Conservation (phyloP, 2,888 invertebrate genomes). For the Rotaria socialis region DNA sequence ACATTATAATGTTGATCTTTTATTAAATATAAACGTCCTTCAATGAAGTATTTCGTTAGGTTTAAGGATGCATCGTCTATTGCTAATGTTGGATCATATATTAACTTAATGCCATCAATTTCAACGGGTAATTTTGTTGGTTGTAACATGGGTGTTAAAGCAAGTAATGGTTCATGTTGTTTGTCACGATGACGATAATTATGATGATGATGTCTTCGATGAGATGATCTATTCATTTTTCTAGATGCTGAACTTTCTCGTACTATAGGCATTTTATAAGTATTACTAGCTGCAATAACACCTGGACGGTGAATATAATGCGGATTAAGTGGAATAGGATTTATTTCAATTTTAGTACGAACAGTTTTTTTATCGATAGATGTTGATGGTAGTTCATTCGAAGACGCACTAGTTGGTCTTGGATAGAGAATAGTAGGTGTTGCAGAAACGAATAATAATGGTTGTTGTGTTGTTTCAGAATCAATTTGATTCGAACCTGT, state of each 20-base stretch:
- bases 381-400: background rate
- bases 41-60: background rate
- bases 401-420: background rate
- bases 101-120: background rate
- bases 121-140: background rate
- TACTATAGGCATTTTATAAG: constrained; percentile 17
- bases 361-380: no score
- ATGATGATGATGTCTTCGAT: background rate
- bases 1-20: constrained; percentile 26
- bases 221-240: background rate
- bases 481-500: background rate
- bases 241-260: background rate
- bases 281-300: constrained; percentile 29
- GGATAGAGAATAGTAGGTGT: background rate
- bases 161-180: constrained; percentile 19
- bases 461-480: background rate
- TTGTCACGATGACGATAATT: background rate
- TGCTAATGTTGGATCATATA: background rate
- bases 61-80: constrained; percentile 24
- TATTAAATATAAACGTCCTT: constrained; percentile 17
- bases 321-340: background rate
- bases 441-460: background rate
- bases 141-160: background rate
- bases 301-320: constrained; percentile 27
- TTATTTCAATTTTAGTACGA: background rate